Base-by-base conservation (phyloP, 2,888 invertebrate genomes). In the Aquatica leii region DNA sequence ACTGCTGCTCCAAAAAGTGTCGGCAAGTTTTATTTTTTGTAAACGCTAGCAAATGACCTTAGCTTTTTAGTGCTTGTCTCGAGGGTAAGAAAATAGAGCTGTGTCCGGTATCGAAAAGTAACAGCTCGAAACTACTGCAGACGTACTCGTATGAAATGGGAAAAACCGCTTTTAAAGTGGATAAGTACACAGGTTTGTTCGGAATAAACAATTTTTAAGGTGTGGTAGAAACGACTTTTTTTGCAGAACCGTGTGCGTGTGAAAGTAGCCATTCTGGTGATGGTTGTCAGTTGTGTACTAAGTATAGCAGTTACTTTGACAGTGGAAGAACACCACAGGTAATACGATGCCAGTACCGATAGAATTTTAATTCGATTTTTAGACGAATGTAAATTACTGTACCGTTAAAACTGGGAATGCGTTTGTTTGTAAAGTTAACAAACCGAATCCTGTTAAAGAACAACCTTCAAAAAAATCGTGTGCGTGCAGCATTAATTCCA, bases 221-320 rank as follows among this genome's bases (percentile, higher is more conserved):
- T 17, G 12, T 37, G 37, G 11, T n/a, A 11, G 12, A n/a, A 37
- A 31, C 9, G 12, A 37, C 1, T 6, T 46, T 20, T 9, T 46
- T 50, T 52, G 57, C n/a, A 18, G 21, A 20, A 17, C 57, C 12
- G 14, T 64, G 63, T 52, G 15, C 37, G 8, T 69, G 70, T 41
- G 41, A 46, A 17, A 62, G 62, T n/a, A 50, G 55, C 9, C 70
- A 72, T 24, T 54, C 59, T 9, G 54, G 55, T 24, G 64, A 67
- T 4, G 54, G 65, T 46, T 75, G 75, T 54, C 67, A 69, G 1
- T 69, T 75, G 4, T 75, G 75, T 57, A 54, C 70, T 6, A 74
- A 73, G 58, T 75, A 75, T 57, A 69, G 65, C 48, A 66, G 67
- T 58, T 74, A 74, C 58, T 75, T 75, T 59, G 68, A 74, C 18